Base-by-base conservation (phyloP, 2,113 vertebrate genomes). In the Taxidea taxus region DNA sequence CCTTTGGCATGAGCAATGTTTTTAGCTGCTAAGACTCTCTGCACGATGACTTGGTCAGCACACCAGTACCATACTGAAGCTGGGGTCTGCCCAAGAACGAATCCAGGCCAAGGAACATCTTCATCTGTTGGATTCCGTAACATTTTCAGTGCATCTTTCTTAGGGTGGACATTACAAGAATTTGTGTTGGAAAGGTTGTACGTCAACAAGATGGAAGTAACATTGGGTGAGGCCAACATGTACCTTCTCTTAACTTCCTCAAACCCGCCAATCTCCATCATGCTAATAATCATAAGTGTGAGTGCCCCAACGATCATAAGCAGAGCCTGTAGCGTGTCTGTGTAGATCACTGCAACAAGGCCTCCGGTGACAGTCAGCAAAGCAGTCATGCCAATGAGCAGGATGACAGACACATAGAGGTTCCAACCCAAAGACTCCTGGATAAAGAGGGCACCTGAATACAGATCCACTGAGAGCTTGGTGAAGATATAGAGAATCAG, bases 51-150 rank as follows among this genome's bases (percentile, higher is more conserved):
- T 97, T 99, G 99, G 98, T 99, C 99, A 0, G 99, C 99, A 98
- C 99, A 99, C 99, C 99, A 99, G 98, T 99, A 99, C 99, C 99
- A 99, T 56, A 99, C 99, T 0, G 99, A 99, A n/a, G 99, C 99
- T 39, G 99, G 99, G 0, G 99, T 99, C 98, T 99, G 99, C 56
- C 99, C 99, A 34, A 99, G 98, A 78, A 99, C 82, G 93, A 99
- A 99, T 12, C 99, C 99, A 2, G 99, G 99, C 99, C 99, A 99
- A 4, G 99, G 99, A 83, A 99, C 99, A 84, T 99, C 99, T 98
- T 99, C 99, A 90, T 99, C 99, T n/a, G 99, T 98, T 2, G 99
- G 99, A 54, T 99, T 99, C 0, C 99, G 99, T 82, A 99, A 98
- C 98, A 99, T 99, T 87, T 98, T 99, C 20, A 99, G 98, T 0